These are phyloP conservation scores for Lampris incognitus DNA, from an alignment of 2,113 vertebrate genomes.

Conservation along the genomic window DNA sequence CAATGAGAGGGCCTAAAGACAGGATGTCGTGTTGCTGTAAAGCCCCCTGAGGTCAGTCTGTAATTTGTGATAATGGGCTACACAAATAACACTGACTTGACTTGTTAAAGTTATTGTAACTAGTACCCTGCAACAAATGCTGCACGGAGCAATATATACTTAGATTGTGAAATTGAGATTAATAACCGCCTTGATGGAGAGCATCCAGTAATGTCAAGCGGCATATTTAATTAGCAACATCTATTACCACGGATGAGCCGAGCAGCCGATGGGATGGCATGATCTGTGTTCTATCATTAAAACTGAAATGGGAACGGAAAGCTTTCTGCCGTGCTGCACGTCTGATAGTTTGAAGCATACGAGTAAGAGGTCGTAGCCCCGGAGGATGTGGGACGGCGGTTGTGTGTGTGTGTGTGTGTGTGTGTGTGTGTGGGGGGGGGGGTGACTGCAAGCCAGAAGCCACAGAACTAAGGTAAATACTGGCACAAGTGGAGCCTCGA, in stretches of 20 bases:
- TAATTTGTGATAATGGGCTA: too few relatives aligned
- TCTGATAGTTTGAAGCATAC: conserved; percentile 50
- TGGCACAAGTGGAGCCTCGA: conserved; percentile 25
- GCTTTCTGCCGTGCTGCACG: conserved; percentile 29
- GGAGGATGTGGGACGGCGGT: conserved; percentile 22
- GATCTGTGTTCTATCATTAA: conserved; percentile 68
- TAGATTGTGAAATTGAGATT: conserved; percentile 50
- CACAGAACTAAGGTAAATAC: conserved; percentile 41
- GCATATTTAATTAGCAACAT: conserved; percentile 68
- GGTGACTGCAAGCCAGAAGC: neutral
- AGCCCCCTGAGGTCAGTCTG: too few relatives aligned
- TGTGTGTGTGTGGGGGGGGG: too few relatives aligned
- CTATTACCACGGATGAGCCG: conserved; percentile 66
- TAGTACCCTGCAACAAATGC: conserved; percentile 45
- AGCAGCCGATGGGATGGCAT: conserved; percentile 61
- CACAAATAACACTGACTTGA: too few relatives aligned
- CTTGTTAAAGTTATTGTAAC: conserved; percentile 29
- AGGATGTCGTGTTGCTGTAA: too few relatives aligned
- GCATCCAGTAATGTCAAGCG: conserved; percentile 44
- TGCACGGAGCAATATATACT: conserved; percentile 29
- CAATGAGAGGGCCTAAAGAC: too few relatives aligned
- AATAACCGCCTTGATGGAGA: conserved; percentile 57
- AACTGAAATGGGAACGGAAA: conserved; percentile 72
- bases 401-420: too few relatives aligned
- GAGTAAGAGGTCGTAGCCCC: conserved; percentile 31